phyloP scores from a whole-genome alignment of 1,140 invertebrate genomes.

The Holotrichia oblita region DNA sequence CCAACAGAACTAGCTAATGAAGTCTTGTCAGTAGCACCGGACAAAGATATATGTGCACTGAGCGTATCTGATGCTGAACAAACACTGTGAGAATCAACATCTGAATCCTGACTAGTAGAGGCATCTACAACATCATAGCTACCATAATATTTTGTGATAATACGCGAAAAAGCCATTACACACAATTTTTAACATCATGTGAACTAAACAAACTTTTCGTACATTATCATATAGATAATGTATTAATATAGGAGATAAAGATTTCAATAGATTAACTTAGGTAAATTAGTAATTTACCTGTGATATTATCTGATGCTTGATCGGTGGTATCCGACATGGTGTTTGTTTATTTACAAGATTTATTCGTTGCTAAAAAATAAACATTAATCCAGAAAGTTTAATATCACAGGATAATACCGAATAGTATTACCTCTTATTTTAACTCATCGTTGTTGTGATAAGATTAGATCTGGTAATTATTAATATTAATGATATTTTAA shows the following conservation, averaged over 20 bases:
- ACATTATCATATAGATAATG: conserved; percentile 30
- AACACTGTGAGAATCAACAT: conserved; percentile 50
- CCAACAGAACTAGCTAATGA: conserved; percentile 36
- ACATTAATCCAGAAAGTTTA: neutral
- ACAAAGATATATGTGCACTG: conserved; percentile 49
- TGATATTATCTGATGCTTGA: conserved; percentile 26
- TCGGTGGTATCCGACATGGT: conserved; percentile 23
- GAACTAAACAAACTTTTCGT: neutral
- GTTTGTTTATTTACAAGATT: conserved; percentile 14
- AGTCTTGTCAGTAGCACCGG: conserved; percentile 44
- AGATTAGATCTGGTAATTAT: neutral
- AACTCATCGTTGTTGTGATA: neutral
- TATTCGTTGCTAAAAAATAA: neutral
- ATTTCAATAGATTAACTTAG: conserved; percentile 12
- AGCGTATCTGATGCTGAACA: conserved; percentile 50
- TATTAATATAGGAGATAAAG: neutral
- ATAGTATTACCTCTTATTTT: neutral
- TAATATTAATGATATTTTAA: neutral
- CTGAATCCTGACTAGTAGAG: conserved; percentile 46
- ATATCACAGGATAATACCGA: neutral
- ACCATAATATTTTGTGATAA: neutral
- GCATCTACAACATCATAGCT: conserved; percentile 19
- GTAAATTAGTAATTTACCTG: neutral
- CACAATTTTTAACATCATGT: conserved; percentile 13
- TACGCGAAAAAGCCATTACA: neutral